Percentiles rank a stretch among this genome's conserved stretches.
These are phyloP conservation scores for Mechanitis mazaeus DNA, from an alignment of 2,888 invertebrate species.

Conservation along the genomic window DNA sequence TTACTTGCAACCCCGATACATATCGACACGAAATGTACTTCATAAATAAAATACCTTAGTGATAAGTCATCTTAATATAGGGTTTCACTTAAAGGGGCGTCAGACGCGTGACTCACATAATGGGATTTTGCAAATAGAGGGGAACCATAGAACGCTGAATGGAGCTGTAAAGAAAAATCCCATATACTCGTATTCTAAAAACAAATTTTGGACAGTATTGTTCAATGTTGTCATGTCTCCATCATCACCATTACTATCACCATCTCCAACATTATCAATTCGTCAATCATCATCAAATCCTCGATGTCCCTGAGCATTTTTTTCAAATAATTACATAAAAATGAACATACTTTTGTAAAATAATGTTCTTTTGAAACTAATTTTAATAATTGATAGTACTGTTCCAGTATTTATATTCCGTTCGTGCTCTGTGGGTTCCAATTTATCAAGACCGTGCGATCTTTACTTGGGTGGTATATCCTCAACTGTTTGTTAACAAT, in stretches of 20 bases:
- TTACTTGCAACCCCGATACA: neutral
- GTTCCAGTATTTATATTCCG: neutral
- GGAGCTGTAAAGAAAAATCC: neutral
- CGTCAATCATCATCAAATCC: no score
- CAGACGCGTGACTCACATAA: conserved; percentile 32
- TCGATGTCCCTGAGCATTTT: no score
- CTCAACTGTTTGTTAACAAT: conserved; percentile 1
- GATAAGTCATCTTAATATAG: conserved; percentile 33
- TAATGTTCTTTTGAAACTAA: no score
- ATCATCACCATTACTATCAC: no score
- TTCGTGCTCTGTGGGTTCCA: neutral
- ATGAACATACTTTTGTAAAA: no score
- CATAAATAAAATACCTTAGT: conserved; percentile 13
- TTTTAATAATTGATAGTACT: neutral
- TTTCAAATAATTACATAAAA: no score
- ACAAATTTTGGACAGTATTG: neutral
- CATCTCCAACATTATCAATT: no score
- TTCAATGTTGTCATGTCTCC: neutral
- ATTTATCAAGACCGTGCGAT: neutral
- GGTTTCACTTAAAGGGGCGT: conserved; percentile 35
- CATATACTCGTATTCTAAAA: neutral
- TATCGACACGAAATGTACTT: neutral
- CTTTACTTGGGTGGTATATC: conserved; percentile 3
- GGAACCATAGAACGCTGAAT: neutral
- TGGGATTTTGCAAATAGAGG: conserved; percentile 15